phyloP scores from a whole-genome alignment of 2,797 vertebrate genomes.

The Bothrops alternatus region DNA sequence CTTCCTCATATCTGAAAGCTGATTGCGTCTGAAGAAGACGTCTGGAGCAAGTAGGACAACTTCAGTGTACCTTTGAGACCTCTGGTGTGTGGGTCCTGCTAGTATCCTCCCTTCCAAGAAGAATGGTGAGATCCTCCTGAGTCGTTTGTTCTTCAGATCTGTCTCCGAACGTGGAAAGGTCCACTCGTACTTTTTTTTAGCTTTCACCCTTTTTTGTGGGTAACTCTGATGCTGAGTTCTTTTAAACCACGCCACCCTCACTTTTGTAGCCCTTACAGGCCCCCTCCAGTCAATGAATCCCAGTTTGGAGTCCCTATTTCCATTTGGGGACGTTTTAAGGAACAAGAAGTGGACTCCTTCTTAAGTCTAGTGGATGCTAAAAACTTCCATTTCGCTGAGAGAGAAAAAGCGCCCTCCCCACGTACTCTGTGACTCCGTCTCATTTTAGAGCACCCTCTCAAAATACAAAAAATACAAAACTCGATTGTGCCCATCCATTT shows the following conservation, averaged over 20 bases:
- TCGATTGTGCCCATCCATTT: not conserved
- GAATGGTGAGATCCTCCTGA: not conserved
- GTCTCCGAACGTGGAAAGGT: not conserved
- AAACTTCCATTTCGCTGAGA: not conserved
- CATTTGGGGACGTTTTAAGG: not conserved
- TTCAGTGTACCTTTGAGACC: not conserved
- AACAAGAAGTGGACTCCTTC: not conserved
- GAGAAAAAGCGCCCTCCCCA: fast-evolving
- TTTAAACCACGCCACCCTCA: not conserved
- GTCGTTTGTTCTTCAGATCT: not conserved
- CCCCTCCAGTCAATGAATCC: not conserved
- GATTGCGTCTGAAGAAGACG: not conserved
- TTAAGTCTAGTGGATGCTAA: not conserved
- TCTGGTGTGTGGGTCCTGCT: not conserved
- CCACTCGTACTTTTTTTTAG: not conserved
- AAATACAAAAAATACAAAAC: not conserved
- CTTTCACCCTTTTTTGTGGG: not conserved
- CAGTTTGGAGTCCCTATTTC: not conserved
- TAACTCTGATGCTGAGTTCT: not conserved
- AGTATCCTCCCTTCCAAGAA: not conserved
- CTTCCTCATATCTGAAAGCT: not conserved
- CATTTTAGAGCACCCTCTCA: not conserved
- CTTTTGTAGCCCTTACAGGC: not conserved
- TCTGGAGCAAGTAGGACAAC: not conserved
- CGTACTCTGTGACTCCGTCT: not conserved